Conservation (phyloP, 1,140 invertebrate species). For the Microplitis demolitor region DNA sequence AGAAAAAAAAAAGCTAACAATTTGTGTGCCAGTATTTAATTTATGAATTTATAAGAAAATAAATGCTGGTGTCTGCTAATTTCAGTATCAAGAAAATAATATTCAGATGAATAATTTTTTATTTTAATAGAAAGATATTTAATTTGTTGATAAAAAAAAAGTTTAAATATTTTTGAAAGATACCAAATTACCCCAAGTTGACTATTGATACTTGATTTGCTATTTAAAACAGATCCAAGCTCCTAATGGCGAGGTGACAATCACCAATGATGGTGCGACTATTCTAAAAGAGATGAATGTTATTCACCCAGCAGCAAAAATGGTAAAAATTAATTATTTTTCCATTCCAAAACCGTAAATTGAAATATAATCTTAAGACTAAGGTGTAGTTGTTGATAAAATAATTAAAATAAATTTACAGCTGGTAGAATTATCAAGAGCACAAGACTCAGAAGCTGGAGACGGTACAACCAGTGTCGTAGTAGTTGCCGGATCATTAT, state of each 20-base stretch:
- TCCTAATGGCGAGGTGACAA: slow-evolving; percentile 96
- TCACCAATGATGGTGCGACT: slow-evolving; percentile 99
- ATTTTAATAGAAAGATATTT: no score
- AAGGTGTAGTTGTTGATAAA: background rate
- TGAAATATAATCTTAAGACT: background rate
- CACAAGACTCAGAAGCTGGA: slow-evolving; percentile 98
- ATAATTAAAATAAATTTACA: slow-evolving; percentile 49
- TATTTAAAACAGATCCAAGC: slow-evolving; percentile 80
- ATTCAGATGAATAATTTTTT: no score
- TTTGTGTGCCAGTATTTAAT: no score
- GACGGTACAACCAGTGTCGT: slow-evolving; percentile 99
- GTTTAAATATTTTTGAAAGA: no score
- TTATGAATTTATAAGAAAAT: background rate
- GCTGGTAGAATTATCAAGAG: slow-evolving; percentile 97
- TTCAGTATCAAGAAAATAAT: background rate
- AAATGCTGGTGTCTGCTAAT: slow-evolving; percentile 5
- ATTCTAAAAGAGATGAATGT: slow-evolving; percentile 99
- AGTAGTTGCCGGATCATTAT: slow-evolving; percentile 91
- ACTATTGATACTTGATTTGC: no score
- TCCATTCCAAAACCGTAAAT: background rate
- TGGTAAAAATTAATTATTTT: slow-evolving; percentile 69
- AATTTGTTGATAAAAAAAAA: no score
- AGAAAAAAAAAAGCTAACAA: no score
- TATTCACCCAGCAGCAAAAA: slow-evolving; percentile 98
- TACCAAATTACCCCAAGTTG: no score